phyloP scores from a whole-genome alignment of 2,888 invertebrate genomes.

The Nemurella pictetii region DNA sequence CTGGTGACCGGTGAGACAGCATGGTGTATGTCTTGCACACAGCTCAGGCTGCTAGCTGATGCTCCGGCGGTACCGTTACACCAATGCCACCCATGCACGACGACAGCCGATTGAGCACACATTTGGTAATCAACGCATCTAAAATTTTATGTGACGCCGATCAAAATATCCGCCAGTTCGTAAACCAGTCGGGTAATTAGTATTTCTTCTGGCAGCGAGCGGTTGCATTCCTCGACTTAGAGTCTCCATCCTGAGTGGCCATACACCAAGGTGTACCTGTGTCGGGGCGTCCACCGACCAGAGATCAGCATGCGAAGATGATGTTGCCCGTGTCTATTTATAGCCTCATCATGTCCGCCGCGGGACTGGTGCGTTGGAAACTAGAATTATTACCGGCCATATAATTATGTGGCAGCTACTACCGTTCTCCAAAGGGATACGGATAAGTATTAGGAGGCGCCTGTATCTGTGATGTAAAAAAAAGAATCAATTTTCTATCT shows the following conservation, averaged over 20 bases:
- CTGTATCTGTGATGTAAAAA: background rate
- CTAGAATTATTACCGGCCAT: slow-evolving; percentile 21
- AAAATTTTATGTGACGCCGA: background rate
- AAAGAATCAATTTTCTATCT: slow-evolving; percentile 24
- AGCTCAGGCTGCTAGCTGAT: too few relatives aligned
- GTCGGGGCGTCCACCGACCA: background rate
- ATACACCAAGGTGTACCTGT: background rate
- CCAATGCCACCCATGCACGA: background rate
- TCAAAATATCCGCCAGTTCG: background rate
- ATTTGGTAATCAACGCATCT: background rate
- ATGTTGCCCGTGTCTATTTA: background rate
- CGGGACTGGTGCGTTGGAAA: slow-evolving; percentile 2
- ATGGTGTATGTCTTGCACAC: too few relatives aligned
- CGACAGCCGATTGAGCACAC: background rate
- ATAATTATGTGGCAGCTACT: slow-evolving; percentile 20
- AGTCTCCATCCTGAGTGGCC: background rate
- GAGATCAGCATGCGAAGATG: slow-evolving; percentile 10
- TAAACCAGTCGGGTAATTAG: background rate
- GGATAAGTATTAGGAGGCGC: background rate
- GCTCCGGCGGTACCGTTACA: background rate
- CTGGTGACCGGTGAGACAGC: too few relatives aligned
- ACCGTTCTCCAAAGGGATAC: slow-evolving; percentile 7
- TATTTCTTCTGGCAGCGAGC: background rate
- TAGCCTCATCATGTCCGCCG: slow-evolving; percentile 18
- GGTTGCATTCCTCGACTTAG: background rate